A percentile compares a stretch with the other conserved stretches of the same genome.
phyloP scores from a whole-genome alignment of 1,140 invertebrate species.

The Drosophila busckii region DNA sequence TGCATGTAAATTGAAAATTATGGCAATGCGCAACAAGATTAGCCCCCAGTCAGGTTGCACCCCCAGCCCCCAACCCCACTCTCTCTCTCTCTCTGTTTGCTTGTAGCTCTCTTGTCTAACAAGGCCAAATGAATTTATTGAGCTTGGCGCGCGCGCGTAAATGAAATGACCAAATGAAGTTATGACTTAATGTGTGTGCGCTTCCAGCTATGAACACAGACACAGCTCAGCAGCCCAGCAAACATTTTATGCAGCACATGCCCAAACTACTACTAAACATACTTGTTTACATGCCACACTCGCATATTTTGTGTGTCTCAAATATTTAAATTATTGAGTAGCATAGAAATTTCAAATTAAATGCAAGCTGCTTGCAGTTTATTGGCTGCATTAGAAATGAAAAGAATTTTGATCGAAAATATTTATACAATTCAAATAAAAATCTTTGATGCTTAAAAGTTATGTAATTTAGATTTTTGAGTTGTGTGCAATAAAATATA shows the following conservation, averaged over 20 bases:
- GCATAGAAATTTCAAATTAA: too few species aligned
- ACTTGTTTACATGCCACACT: too few species aligned
- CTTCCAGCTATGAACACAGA: constrained; percentile 20
- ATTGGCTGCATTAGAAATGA: constrained; percentile 16
- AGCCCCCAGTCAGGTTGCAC: constrained; percentile 43
- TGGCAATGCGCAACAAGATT: constrained; percentile 77
- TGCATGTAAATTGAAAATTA: constrained; percentile 77
- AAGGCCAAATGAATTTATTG: constrained; percentile 40
- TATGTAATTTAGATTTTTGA: too few species aligned
- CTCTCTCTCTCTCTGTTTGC: neutral
- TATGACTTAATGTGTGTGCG: constrained; percentile 62
- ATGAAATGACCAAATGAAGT: constrained; percentile 64
- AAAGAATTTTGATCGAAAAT: constrained; percentile 12
- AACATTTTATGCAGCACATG: too few species aligned
- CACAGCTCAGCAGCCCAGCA: too few species aligned
- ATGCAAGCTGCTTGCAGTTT: too few species aligned
- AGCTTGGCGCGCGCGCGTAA: constrained; percentile 36
- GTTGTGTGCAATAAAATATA: too few species aligned
- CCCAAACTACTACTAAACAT: too few species aligned
- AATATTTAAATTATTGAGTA: too few species aligned
- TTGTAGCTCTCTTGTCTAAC: neutral
- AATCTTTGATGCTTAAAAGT: too few species aligned
- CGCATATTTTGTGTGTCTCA: too few species aligned
- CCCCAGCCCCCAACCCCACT: neutral
- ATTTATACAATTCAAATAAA: too few species aligned